Evolutionary conservation across 1,140 invertebrate species (phyloP), one percentile per base, ranked within the genome.

Genomic region (Penaeus japonicus): DNA sequence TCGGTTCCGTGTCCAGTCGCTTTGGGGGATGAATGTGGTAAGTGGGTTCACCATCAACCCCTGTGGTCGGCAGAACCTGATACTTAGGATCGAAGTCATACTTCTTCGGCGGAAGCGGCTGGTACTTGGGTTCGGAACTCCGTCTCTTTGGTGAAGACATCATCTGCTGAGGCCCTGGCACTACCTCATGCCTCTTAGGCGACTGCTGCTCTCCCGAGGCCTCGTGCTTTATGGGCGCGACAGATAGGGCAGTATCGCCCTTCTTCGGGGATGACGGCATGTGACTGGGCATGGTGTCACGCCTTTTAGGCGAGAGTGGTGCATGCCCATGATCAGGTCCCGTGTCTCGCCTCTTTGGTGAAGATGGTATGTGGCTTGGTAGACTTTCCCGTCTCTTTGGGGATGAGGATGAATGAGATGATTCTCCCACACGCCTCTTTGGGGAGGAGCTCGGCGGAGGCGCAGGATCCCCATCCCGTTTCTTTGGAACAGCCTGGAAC

Each of bases 61-160:
- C 47, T 47, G 47, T 47, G 47, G 47, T 47, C 10, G 47, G 87
- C 27, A 88, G 35, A 62, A 62, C 73, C 62, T 88, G 78, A 54
- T 84, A 88, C 53, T 88, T 88, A 24, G 87, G 87, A 39, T 88
- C 87, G 39, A 88, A 59, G 30, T 88, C 87, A 30, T 88, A 88
- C 70, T 59, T 83, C 27, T 59, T 82, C 20, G 73, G 65, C 2
- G 70, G 47, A 30, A 59, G 79, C 2, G 79, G 81, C 70, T 84
- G 87, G 54, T 84, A 88, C 24, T 88, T 88, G 47, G 81, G 81
- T 54, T 88, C 87, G 15, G 79, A 65, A 35, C n/a, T 59, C 2
- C 87, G 79, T 7, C 87, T 27, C 55, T 88, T 88, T 3, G 87
- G 87, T 7, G 87, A 87, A 53, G 78, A 27, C 57, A 30, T 54